These are phyloP conservation scores for Eristalis pertinax DNA, from an alignment of 2,888 invertebrate species.

Conservation along the genomic window DNA sequence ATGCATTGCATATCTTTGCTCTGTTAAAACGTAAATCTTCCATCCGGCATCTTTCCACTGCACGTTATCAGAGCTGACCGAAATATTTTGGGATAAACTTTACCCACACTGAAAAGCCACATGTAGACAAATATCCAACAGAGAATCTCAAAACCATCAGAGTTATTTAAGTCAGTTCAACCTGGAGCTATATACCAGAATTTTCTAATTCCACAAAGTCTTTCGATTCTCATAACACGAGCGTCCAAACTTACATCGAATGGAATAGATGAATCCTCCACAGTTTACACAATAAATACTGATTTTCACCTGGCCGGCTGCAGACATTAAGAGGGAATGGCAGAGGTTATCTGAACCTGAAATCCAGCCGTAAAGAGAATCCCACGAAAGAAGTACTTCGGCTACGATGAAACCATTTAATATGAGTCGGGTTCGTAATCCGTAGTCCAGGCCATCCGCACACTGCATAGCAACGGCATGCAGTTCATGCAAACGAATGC, in stretches of 20 bases:
- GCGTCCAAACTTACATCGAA: conserved; percentile 38
- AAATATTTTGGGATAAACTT: conserved; percentile 55
- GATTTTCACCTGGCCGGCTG: conserved; percentile 32
- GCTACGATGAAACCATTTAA: conserved; percentile 52
- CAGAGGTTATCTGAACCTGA: conserved; percentile 1
- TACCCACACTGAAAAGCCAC: conserved; percentile 15
- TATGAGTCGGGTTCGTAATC: conserved; percentile 63
- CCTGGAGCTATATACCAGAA: conserved; percentile 8
- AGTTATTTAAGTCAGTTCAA: conserved; percentile 48
- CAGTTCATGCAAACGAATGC: conserved; percentile 55
- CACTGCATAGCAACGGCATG: conserved; percentile 33
- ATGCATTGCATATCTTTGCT: conserved; percentile 51
- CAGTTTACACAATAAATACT: conserved; percentile 32
- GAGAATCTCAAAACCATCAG: conserved; percentile 38
- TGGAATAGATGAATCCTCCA: conserved; percentile 50
- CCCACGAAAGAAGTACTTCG: conserved; percentile 30
- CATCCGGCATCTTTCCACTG: conserved; percentile 42
- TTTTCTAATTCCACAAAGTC: conserved; percentile 57
- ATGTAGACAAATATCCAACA: conserved; percentile 23
- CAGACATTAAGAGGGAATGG: not conserved
- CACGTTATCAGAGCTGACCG: conserved; percentile 42
- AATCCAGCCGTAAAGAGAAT: conserved; percentile 18
- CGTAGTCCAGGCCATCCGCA: conserved; percentile 30
- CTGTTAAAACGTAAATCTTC: conserved; percentile 26
- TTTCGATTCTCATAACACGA: conserved; percentile 18